phyloP scores from a whole-genome alignment of 2,888 invertebrate genomes.

The Rotaria socialis region DNA sequence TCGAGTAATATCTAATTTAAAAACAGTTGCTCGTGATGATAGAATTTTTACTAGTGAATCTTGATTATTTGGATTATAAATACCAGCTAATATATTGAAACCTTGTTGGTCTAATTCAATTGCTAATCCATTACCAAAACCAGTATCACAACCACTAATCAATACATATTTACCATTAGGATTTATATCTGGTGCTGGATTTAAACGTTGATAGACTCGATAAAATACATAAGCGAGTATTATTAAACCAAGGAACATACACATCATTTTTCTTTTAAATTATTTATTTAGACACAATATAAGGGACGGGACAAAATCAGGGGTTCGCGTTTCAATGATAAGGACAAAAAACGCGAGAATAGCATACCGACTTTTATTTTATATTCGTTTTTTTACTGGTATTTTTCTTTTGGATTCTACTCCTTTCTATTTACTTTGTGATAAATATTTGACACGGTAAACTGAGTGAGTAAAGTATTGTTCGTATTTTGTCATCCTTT shows the following conservation, averaged over 20 bases:
- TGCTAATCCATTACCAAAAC: not conserved
- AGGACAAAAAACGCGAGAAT: not conserved
- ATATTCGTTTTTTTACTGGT: not conserved
- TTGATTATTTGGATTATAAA: not conserved
- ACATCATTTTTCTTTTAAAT: not conserved
- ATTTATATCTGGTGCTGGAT: not conserved
- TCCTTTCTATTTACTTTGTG: too few species aligned
- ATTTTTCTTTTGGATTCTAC: too few species aligned
- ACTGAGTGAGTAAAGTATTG: too few species aligned
- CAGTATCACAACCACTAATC: not conserved
- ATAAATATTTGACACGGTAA: too few species aligned
- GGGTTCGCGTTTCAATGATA: not conserved
- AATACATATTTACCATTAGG: not conserved
- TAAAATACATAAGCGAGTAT: not conserved
- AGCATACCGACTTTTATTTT: not conserved
- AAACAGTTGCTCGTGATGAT: not conserved
- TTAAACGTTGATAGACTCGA: not conserved
- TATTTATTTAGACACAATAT: too few species aligned
- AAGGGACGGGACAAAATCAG: not conserved
- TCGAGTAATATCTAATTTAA: not conserved
- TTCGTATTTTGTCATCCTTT: too few species aligned
- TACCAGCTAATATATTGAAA: not conserved
- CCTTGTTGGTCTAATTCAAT: slow-evolving; percentile 17
- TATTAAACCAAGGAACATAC: not conserved
- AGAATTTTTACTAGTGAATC: not conserved